These are phyloP conservation scores for Drosophila hydei DNA, from an alignment of 1,140 invertebrate genomes.

Conservation along the genomic window DNA sequence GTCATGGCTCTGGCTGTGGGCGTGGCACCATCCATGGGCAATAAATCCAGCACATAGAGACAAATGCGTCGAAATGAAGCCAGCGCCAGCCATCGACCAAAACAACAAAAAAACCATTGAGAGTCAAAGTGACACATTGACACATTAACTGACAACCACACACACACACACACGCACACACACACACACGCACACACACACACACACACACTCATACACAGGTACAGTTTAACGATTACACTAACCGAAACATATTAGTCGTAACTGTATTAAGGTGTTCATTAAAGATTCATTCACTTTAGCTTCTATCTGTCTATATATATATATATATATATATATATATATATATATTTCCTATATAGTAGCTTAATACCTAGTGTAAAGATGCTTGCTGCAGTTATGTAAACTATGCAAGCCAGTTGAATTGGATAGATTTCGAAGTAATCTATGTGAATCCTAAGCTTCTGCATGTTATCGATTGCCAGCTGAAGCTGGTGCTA, in stretches of 20 bases:
- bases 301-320: too few relatives aligned
- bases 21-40: slow-evolving; percentile 31
- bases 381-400: too few relatives aligned
- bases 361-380: too few relatives aligned
- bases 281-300: too few relatives aligned
- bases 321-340: too few relatives aligned
- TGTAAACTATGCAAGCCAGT: too few relatives aligned
- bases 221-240: slow-evolving; percentile 24
- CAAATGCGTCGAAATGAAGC: slow-evolving; percentile 23
- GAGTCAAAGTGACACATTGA: slow-evolving; percentile 60
- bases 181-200: slow-evolving; percentile 4
- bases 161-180: slow-evolving; percentile 8
- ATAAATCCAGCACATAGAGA: slow-evolving; percentile 37
- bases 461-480: too few relatives aligned
- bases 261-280: too few relatives aligned
- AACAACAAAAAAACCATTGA: slow-evolving; percentile 45
- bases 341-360: too few relatives aligned
- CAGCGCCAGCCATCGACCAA: slow-evolving; percentile 18
- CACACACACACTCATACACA: slow-evolving; percentile 15
- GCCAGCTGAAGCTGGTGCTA: too few relatives aligned
- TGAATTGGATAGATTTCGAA: too few relatives aligned
- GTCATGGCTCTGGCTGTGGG: slow-evolving; percentile 32
- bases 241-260: neutral
- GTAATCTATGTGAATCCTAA: too few relatives aligned
- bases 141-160: slow-evolving; percentile 51